phyloP scores from a whole-genome alignment of 2,797 vertebrate genomes.

The Vespertilio murinus region DNA sequence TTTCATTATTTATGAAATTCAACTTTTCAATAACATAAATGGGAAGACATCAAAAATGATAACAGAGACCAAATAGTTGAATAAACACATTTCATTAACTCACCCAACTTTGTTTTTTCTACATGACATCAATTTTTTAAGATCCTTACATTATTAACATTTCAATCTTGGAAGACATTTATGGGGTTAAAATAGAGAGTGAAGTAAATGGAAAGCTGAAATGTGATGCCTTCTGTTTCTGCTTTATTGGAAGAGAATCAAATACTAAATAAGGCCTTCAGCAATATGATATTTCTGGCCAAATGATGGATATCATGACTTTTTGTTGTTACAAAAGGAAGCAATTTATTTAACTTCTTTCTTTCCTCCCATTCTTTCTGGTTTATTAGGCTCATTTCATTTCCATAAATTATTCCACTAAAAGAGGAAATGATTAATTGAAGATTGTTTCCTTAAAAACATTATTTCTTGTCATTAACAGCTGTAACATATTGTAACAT shows the following conservation, averaged over 20 bases:
- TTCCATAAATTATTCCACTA: constrained; percentile 86
- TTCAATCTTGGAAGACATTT: constrained; percentile 73
- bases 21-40: constrained; percentile 48
- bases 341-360: constrained; percentile 86
- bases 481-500: constrained; percentile 78
- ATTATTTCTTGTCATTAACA: constrained; percentile 86
- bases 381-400: constrained; percentile 85
- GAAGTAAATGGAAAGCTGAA: constrained; percentile 79
- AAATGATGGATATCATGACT: constrained; percentile 86
- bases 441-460: constrained; percentile 86
- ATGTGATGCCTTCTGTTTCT: constrained; percentile 79
- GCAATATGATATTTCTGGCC: constrained; percentile 82
- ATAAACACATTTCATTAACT: constrained; percentile 35
- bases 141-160: constrained; percentile 61
- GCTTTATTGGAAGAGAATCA: constrained; percentile 79
- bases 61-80: constrained; percentile 61
- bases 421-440: constrained; percentile 87
- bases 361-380: constrained; percentile 79
- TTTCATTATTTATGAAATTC: constrained; percentile 65
- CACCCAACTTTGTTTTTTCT: constrained; percentile 56
- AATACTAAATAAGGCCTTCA: constrained; percentile 80
- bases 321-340: constrained; percentile 86
- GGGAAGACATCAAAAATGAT: constrained; percentile 53
- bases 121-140: neutral
- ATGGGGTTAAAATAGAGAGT: constrained; percentile 78